These are phyloP conservation scores for Phycodurus eques DNA, from an alignment of 2,113 vertebrate species.

Conservation along the genomic window DNA sequence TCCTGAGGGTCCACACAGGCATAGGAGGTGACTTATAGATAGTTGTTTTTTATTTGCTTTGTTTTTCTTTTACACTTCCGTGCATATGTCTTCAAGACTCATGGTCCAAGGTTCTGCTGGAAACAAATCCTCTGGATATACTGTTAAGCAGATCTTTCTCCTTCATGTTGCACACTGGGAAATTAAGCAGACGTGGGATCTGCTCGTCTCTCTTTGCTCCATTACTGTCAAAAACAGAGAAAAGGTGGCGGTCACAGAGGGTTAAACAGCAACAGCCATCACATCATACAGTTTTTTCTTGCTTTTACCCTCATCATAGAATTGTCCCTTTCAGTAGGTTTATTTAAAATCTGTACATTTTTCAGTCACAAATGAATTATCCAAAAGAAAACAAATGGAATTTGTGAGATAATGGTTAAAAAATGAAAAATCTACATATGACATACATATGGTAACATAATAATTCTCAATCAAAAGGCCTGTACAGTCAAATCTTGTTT, in stretches of 20 bases:
- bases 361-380: neutral
- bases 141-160: conserved; percentile 38
- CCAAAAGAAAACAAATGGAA: neutral
- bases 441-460: no score
- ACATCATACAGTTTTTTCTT: neutral
- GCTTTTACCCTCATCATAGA: neutral
- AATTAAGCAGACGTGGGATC: conserved; percentile 44
- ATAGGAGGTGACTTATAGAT: conserved; percentile 10
- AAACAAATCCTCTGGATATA: conserved; percentile 47
- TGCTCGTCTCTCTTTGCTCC: conserved; percentile 38
- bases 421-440: no score
- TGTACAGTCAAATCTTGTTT: no score
- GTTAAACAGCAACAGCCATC: neutral
- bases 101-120: conserved; percentile 47
- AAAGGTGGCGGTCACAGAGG: conserved; percentile 17
- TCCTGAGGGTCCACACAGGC: neutral
- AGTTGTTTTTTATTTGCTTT: neutral
- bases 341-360: neutral
- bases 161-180: conserved; percentile 69
- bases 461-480: no score
- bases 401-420: neutral
- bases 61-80: conserved; percentile 24
- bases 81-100: conserved; percentile 25
- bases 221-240: conserved; percentile 60
- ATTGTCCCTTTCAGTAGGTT: neutral